A percentile compares a stretch with the other conserved stretches of the same genome.
These are phyloP conservation scores for Montipora sp. DNA, from an alignment of 64 coral and sea anemone species.

Conservation along the genomic window DNA sequence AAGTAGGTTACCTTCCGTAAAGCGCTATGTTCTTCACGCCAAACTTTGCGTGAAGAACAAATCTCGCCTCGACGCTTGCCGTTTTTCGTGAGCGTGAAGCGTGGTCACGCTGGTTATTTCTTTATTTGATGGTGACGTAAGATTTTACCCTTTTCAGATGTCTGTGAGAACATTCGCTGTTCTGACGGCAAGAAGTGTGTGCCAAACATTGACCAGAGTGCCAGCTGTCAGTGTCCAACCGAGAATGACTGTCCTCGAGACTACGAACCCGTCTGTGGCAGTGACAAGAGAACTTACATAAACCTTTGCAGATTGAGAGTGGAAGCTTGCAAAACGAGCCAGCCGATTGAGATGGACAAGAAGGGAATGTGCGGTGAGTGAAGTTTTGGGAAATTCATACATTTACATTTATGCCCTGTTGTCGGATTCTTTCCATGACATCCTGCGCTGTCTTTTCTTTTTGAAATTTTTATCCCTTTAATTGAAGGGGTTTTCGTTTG, in stretches of 20 bases:
- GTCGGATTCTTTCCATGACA: too few relatives aligned
- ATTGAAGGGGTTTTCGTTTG: too few relatives aligned
- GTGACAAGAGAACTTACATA: constrained; percentile 58
- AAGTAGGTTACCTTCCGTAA: too few relatives aligned
- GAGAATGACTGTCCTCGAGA: constrained; percentile 70
- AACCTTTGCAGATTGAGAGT: constrained; percentile 70
- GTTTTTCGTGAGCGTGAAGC: too few relatives aligned
- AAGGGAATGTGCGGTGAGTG: constrained; percentile 74
- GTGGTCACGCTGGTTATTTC: too few relatives aligned
- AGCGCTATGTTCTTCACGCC: too few relatives aligned
- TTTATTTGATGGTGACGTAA: not conserved
- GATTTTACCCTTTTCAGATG: not conserved
- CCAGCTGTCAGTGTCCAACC: constrained; percentile 56
- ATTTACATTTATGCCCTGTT: not conserved
- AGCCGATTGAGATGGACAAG: constrained; percentile 8
- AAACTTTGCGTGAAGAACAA: too few relatives aligned
- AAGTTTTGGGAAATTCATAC: not conserved
- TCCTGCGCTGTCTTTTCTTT: not conserved
- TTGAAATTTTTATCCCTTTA: not conserved
- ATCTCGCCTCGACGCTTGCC: too few relatives aligned
- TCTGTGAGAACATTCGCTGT: constrained; percentile 37
- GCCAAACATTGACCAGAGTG: not conserved
- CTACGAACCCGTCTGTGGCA: constrained; percentile 72
- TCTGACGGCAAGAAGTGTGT: constrained; percentile 43
- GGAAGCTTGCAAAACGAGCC: constrained; percentile 60